phyloP scores from a whole-genome alignment of 2,888 invertebrate genomes.

The Pristionchus entomophagus region DNA sequence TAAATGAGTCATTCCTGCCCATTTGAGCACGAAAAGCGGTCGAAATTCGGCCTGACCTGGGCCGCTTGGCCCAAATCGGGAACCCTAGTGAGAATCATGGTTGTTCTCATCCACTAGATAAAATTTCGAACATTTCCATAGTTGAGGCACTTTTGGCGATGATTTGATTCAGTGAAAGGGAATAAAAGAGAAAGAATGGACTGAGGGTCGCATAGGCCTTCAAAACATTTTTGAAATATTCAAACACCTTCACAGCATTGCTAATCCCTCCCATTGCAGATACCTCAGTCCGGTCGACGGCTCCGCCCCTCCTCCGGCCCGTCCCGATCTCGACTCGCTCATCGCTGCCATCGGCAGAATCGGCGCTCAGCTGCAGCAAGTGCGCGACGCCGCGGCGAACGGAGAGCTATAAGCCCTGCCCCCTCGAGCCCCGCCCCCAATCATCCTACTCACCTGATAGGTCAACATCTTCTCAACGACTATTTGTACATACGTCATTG shows the following conservation, averaged over 20 bases:
- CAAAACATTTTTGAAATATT: not conserved
- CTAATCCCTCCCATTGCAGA: not conserved
- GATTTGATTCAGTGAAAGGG: too few species aligned
- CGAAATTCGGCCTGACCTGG: too few species aligned
- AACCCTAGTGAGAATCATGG: too few species aligned
- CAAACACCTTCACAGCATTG: not conserved
- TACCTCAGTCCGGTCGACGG: not conserved
- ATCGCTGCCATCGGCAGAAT: conserved; percentile 25
- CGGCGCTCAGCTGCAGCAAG: conserved; percentile 44
- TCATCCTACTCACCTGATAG: not conserved
- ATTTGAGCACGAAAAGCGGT: too few species aligned
- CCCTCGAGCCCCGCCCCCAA: not conserved
- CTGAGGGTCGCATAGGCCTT: too few species aligned
- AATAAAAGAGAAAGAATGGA: too few species aligned
- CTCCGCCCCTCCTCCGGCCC: not conserved
- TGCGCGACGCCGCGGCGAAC: conserved; percentile 24
- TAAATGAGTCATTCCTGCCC: not conserved
- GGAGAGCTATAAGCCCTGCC: conserved; percentile 6
- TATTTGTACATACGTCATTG: conserved; percentile 43
- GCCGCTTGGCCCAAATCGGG: too few species aligned
- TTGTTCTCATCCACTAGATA: too few species aligned
- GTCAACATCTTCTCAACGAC: too few species aligned
- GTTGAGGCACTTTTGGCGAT: too few species aligned
- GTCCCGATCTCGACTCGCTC: conserved; percentile 36
- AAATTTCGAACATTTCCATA: too few species aligned